These are phyloP conservation scores for Chionoecetes opilio DNA, from an alignment of 1,140 invertebrate species.

Conservation along the genomic window DNA sequence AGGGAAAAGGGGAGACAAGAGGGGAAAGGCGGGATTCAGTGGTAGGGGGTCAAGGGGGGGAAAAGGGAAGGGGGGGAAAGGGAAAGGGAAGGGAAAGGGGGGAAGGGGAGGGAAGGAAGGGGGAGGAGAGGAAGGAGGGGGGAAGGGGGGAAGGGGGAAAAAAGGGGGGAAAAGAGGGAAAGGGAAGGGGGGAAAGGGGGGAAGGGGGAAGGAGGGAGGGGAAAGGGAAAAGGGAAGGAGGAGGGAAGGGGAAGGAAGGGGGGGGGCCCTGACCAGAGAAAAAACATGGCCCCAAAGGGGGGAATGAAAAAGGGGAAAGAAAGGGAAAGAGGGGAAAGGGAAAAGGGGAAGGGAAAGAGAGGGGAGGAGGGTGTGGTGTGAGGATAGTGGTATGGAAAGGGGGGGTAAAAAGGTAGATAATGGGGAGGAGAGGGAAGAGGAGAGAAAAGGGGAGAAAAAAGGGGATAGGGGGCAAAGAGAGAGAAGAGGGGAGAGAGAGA, in stretches of 20 bases:
- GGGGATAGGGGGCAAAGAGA: neutral
- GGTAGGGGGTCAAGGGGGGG: neutral
- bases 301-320: too few species aligned
- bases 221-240: too few species aligned
- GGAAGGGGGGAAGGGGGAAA: neutral
- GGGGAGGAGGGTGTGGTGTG: neutral
- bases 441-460: neutral
- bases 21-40: neutral
- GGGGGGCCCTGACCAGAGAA: too few species aligned
- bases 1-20: neutral
- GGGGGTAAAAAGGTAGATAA: neutral
- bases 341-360: neutral
- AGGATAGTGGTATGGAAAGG: too few species aligned
- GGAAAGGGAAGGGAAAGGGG: neutral
- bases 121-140: neutral
- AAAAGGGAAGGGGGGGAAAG: neutral
- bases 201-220: too few species aligned
- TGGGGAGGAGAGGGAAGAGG: neutral
- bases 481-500: neutral
- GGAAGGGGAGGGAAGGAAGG: neutral
- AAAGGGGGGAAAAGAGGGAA: too few species aligned
- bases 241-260: too few species aligned
- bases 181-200: too few species aligned
- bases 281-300: too few species aligned
- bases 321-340: too few species aligned